These are phyloP conservation scores for Lepilemur septentrionalis DNA, from an alignment of 2,797 vertebrate genomes.

Conservation along the genomic window DNA sequence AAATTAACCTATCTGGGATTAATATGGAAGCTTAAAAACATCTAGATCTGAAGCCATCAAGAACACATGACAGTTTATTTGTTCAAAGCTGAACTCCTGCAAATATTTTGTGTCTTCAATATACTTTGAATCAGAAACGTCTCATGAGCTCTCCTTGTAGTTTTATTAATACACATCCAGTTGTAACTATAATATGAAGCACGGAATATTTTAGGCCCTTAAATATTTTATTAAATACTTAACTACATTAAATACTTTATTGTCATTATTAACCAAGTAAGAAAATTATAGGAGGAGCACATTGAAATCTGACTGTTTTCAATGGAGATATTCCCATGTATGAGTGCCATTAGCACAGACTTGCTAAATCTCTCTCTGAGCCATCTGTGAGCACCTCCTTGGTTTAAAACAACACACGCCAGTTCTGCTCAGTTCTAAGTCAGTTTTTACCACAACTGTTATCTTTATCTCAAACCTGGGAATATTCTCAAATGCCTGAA, in stretches of 20 bases:
- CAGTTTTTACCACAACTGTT: slow-evolving; percentile 67
- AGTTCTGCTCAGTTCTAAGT: slow-evolving; percentile 76
- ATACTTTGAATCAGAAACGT: neutral
- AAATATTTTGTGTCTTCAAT: neutral
- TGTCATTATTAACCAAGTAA: slow-evolving; percentile 5
- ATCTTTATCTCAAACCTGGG: slow-evolving; percentile 69
- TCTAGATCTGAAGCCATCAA: neutral
- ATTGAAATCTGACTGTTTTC: slow-evolving; percentile 65
- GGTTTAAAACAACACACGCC: slow-evolving; percentile 84
- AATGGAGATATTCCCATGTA: slow-evolving; percentile 85
- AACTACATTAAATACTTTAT: neutral
- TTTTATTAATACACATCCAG: neutral
- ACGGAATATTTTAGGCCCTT: neutral
- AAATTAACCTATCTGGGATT: neutral
- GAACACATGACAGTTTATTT: neutral
- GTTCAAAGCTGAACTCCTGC: neutral
- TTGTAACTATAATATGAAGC: neutral
- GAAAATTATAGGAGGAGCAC: neutral
- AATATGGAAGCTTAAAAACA: neutral
- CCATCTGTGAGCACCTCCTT: slow-evolving; percentile 86
- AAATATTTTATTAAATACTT: neutral
- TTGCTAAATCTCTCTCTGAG: slow-evolving; percentile 86
- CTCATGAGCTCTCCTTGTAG: neutral
- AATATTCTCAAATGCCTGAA: slow-evolving; percentile 57
- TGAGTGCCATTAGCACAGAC: slow-evolving; percentile 84